phyloP scores from a whole-genome alignment of 2,113 vertebrate species.

The Osmerus eperlanus region DNA sequence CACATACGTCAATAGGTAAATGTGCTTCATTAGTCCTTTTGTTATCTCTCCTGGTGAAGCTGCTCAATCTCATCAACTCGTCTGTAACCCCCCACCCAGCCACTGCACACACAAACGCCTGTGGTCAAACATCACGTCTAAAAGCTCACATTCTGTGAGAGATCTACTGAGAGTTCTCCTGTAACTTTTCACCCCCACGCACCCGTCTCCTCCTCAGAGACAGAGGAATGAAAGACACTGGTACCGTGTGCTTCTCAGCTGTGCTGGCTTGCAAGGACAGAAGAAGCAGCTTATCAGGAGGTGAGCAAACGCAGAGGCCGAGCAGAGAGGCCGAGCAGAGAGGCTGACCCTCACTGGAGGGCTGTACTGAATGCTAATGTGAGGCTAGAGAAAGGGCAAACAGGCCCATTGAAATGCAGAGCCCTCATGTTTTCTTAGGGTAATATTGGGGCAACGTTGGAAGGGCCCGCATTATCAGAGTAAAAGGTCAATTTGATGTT shows the following conservation, averaged over 20 bases:
- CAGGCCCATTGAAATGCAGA: slow-evolving; percentile 75
- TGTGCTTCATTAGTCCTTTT: slow-evolving; percentile 50
- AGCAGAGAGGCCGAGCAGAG: slow-evolving; percentile 43
- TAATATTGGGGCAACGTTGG: slow-evolving; percentile 69
- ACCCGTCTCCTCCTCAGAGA: slow-evolving; percentile 32
- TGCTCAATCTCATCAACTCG: slow-evolving; percentile 23
- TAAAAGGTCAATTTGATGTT: slow-evolving; percentile 65
- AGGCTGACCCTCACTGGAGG: slow-evolving; percentile 41
- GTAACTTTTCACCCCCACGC: slow-evolving; percentile 58
- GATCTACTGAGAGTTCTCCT: slow-evolving; percentile 14
- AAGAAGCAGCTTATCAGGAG: slow-evolving; percentile 60
- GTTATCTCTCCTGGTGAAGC: slow-evolving; percentile 42
- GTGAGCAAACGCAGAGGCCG: slow-evolving; percentile 55
- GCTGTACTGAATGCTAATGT: slow-evolving; percentile 72
- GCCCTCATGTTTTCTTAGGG: slow-evolving; percentile 73
- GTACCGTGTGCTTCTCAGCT: slow-evolving; percentile 63
- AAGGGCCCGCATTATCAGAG: slow-evolving; percentile 58
- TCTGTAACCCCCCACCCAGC: slow-evolving; percentile 6
- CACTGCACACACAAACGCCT: slow-evolving; percentile 30
- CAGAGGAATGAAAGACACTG: slow-evolving; percentile 52
- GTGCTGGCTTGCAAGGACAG: slow-evolving; percentile 55
- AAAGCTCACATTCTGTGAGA: slow-evolving; percentile 28
- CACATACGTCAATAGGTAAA: slow-evolving; percentile 28
- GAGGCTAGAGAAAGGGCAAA: slow-evolving; percentile 67
- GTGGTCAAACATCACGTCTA: slow-evolving; percentile 47